phyloP scores from a whole-genome alignment of 2,888 invertebrate genomes.

The Villa cingulata region DNA sequence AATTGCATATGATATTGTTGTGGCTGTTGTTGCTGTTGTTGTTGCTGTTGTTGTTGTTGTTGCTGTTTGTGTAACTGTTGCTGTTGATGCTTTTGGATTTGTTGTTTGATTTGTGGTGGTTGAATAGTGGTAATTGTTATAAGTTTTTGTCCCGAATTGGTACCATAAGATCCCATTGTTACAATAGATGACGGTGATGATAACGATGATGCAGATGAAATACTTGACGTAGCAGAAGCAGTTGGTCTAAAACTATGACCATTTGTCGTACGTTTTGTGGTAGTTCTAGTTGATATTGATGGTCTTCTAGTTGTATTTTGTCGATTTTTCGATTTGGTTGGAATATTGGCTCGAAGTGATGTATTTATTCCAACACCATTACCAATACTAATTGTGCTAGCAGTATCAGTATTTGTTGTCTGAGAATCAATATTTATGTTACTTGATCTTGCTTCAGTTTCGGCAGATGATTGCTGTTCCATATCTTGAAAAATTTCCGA shows the following conservation, averaged over 20 bases:
- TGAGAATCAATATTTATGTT: constrained; percentile 1
- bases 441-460: background rate
- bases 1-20: no score
- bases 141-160: constrained; percentile 2
- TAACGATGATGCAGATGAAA: constrained; percentile 22
- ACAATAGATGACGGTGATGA: constrained; percentile 17
- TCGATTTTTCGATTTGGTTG: background rate
- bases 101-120: constrained; percentile 1
- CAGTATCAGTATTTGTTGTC: constrained; percentile 5
- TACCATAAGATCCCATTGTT: background rate
- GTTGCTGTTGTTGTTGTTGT: constrained; percentile 7
- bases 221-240: constrained; percentile 19
- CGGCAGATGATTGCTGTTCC: background rate
- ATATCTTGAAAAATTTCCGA: background rate
- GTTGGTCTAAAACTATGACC: constrained; percentile 21
- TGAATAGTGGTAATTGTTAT: constrained; percentile 7
- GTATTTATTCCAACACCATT: background rate
- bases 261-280: constrained; percentile 1
- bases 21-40: background rate
- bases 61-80: constrained; percentile 11
- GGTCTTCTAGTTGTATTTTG: constrained; percentile 7
- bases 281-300: background rate
- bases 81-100: constrained; percentile 17
- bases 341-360: background rate
- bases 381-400: background rate